Evolutionary conservation across 2,888 invertebrate genomes (phyloP).

Genomic region (Apotomis betuletana): DNA sequence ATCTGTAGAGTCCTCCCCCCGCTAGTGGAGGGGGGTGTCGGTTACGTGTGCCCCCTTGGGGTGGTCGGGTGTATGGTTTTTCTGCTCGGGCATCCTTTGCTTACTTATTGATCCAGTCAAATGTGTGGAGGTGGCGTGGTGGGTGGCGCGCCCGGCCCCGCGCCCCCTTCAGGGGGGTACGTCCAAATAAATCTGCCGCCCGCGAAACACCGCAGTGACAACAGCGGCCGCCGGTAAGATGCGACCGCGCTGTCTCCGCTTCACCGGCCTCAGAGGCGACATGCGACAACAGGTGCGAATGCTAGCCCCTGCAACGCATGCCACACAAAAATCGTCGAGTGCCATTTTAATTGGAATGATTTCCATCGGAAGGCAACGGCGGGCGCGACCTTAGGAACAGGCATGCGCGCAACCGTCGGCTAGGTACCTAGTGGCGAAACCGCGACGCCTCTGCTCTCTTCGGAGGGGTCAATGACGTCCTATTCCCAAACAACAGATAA

Average conservation of each 20-base stretch:
- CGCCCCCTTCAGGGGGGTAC: slow-evolving; percentile 76
- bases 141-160: slow-evolving; percentile 77
- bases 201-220: slow-evolving; percentile 84
- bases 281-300: slow-evolving; percentile 43
- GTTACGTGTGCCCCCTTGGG: slow-evolving; percentile 84
- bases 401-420: slow-evolving; percentile 75
- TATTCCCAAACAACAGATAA: slow-evolving; percentile 62
- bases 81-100: slow-evolving; percentile 85
- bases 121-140: slow-evolving; percentile 84
- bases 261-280: slow-evolving; percentile 46
- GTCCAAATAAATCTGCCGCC: slow-evolving; percentile 85
- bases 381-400: slow-evolving; percentile 76
- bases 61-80: slow-evolving; percentile 84
- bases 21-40: slow-evolving; percentile 83
- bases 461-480: slow-evolving; percentile 73
- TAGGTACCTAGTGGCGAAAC: slow-evolving; percentile 67
- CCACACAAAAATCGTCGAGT: slow-evolving; percentile 53
- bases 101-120: slow-evolving; percentile 85
- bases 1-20: slow-evolving; percentile 83
- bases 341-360: slow-evolving; percentile 74
- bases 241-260: slow-evolving; percentile 78
- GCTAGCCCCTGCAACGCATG: slow-evolving; percentile 29
- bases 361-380: slow-evolving; percentile 67
- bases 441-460: slow-evolving; percentile 70
- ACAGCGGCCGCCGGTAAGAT: slow-evolving; percentile 80